phyloP scores from a whole-genome alignment of 1,140 invertebrate genomes.

The Trichonephila clavata region DNA sequence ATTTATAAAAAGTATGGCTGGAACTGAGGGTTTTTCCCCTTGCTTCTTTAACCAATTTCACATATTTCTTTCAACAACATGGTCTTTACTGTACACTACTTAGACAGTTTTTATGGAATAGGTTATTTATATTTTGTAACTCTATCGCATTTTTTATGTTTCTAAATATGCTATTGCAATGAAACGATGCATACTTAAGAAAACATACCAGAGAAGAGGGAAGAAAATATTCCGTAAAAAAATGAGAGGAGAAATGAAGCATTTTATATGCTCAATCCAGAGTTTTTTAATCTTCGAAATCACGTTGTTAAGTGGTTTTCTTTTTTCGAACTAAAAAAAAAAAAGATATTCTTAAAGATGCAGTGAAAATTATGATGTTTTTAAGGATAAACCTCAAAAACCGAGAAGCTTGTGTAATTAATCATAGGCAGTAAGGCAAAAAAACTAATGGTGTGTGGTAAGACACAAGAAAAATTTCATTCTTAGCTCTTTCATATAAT shows the following conservation, averaged over 20 bases:
- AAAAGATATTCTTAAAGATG: background rate
- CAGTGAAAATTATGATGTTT: background rate
- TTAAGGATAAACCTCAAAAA: background rate
- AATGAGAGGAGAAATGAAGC: background rate
- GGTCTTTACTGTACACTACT: background rate
- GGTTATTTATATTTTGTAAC: background rate
- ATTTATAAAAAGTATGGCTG: no score
- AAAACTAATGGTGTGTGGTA: background rate
- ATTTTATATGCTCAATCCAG: background rate
- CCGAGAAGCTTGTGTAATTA: background rate
- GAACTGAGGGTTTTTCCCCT: no score
- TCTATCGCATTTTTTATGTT: background rate
- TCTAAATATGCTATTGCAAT: background rate
- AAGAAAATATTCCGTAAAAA: background rate
- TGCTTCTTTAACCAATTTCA: background rate
- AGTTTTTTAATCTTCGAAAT: background rate
- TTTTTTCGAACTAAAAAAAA: background rate
- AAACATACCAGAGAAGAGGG: background rate
- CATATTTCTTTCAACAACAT: background rate
- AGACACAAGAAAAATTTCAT: background rate
- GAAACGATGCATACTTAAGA: background rate
- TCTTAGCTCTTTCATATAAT: background rate
- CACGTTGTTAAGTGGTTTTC: background rate
- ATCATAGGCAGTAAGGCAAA: background rate
- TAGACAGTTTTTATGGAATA: background rate